These are phyloP conservation scores for Erythrolamprus reginae DNA, from an alignment of 2,113 vertebrate species.

Conservation along the genomic window DNA sequence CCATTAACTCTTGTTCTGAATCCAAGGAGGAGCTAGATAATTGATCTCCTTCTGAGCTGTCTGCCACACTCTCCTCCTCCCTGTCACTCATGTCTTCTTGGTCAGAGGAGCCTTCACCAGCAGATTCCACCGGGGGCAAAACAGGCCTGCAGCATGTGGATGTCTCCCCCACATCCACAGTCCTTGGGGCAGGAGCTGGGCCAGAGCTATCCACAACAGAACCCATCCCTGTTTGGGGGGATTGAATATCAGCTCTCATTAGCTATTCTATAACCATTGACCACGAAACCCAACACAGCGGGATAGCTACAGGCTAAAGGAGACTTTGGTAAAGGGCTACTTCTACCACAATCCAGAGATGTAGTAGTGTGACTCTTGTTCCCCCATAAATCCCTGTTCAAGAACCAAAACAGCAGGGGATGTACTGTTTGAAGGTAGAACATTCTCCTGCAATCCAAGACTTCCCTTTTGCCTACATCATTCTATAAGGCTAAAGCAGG, in stretches of 20 bases:
- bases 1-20: too few species aligned
- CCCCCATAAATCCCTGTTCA: not conserved
- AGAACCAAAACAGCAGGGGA: not conserved
- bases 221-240: too few species aligned
- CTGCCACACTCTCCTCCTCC: too few species aligned
- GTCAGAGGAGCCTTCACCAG: too few species aligned
- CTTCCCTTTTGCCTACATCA: not conserved
- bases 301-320: not conserved
- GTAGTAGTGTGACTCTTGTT: not conserved
- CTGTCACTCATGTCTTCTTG: too few species aligned
- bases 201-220: too few species aligned
- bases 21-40: too few species aligned
- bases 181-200: too few species aligned
- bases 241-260: not conserved
- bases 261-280: not conserved
- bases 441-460: not conserved
- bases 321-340: not conserved
- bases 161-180: too few species aligned
- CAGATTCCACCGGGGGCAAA: too few species aligned
- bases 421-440: not conserved
- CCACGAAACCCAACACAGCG: not conserved
- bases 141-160: too few species aligned
- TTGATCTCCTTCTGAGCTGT: too few species aligned
- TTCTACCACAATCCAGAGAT: not conserved
- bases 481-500: not conserved